Evolutionary conservation across 2,113 vertebrate genomes (phyloP).

Genomic region (Sebastes fasciatus): DNA sequence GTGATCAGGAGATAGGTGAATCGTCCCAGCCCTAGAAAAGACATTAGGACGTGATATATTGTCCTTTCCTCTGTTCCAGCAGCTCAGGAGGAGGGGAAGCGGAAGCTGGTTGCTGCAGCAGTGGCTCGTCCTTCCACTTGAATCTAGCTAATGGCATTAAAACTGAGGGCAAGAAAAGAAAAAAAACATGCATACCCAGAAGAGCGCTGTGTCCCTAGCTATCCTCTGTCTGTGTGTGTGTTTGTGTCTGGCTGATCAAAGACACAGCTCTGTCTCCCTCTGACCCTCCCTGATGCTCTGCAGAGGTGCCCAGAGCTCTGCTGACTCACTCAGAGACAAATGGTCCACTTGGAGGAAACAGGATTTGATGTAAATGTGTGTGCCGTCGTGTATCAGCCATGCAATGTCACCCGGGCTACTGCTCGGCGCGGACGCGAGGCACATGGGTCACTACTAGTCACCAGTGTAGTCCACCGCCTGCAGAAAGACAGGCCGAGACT

Average conservation of each 20-base stretch:
- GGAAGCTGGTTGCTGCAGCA: constrained; percentile 38
- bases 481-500: not conserved
- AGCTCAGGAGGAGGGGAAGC: constrained; percentile 42
- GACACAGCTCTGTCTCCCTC: constrained; percentile 51
- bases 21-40: too few species aligned
- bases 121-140: constrained; percentile 62
- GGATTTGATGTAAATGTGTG: constrained; percentile 70
- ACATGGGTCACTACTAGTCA: constrained; percentile 30
- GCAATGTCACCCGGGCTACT: constrained; percentile 54
- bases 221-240: not conserved
- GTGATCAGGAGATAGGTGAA: too few species aligned
- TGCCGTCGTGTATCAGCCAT: constrained; percentile 45
- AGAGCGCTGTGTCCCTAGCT: constrained; percentile 43
- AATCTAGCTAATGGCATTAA: constrained; percentile 75
- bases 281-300: constrained; percentile 70
- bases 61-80: constrained; percentile 34
- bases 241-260: constrained; percentile 46
- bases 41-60: not conserved
- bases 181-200: constrained; percentile 22
- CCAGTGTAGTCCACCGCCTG: constrained; percentile 7
- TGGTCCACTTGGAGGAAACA: constrained; percentile 72
- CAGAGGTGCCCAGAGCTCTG: constrained; percentile 70
- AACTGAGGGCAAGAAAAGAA: constrained; percentile 52
- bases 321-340: constrained; percentile 79
- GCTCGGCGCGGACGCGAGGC: constrained; percentile 19